Conservation (phyloP, 2,113 vertebrate genomes). For the Ciconia maguari region DNA sequence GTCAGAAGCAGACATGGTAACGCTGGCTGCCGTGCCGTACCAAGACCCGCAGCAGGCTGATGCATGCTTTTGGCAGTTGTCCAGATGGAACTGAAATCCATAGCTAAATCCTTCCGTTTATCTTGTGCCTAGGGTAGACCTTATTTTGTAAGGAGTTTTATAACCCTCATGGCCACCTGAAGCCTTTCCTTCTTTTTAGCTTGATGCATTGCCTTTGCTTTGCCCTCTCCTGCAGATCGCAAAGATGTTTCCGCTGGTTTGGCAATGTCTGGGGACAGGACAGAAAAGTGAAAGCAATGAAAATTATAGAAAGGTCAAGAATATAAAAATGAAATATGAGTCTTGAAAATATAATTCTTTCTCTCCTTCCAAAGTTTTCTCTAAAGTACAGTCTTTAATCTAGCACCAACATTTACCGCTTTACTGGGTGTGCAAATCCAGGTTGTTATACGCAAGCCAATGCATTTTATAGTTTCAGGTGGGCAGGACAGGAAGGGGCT, state of each 20-base stretch:
- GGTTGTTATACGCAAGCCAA: accelerated
- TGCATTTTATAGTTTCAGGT: not conserved
- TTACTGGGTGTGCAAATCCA: not conserved
- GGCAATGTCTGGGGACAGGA: not conserved
- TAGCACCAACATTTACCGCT: not conserved
- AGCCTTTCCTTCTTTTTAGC: not conserved
- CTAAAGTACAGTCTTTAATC: not conserved
- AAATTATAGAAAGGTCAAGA: not conserved
- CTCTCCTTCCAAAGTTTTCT: not conserved
- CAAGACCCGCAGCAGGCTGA: not conserved
- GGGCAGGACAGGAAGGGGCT: not conserved
- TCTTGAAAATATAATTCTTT: not conserved
- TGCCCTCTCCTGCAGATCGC: not conserved
- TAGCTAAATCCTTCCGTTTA: not conserved
- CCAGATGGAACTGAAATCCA: not conserved
- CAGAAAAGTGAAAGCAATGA: not conserved
- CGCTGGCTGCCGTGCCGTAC: not conserved
- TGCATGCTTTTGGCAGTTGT: not conserved
- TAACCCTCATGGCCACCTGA: not conserved
- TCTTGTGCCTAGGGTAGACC: not conserved
- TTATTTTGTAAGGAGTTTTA: not conserved
- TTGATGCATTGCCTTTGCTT: not conserved
- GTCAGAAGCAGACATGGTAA: not conserved
- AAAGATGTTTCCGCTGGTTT: not conserved
- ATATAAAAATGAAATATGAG: not conserved